Base-by-base conservation (phyloP, 35 echinoderm and acorn worm genomes). In the Stichopus chloronotus region DNA sequence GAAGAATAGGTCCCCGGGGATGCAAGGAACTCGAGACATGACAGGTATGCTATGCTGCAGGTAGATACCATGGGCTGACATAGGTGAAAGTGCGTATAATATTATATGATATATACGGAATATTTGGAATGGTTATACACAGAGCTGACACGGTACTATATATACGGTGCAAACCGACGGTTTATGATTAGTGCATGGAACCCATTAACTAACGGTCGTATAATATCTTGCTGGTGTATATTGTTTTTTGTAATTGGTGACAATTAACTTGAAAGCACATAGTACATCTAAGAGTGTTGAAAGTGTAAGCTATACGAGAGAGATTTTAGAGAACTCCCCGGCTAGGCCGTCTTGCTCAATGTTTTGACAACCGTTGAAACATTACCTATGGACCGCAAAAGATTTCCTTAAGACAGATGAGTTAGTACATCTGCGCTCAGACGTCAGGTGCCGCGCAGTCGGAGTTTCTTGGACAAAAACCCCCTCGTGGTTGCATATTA, bases 11-110 rank as follows among this genome's bases (percentile, higher is more conserved):
- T 85, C 82, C 82, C 82, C 57, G 57, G 82, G 82, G 82, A 85
- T 59, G 82, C 55, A 17, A 56, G 82, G 82, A 85, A 85, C 82
- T 85, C 82, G 5, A 85, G 82, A 85, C 82, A 85, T 85, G 82
- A 85, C 82, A 58, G 82, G 82, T 85, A 85, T 85, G 82, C 21
- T 55, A 74, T 19, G 69, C 69, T 74, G 69, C 2, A 21, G 7
- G 17, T 74, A 74, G 11, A 74, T 74, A 74, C 69, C 69, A 74
- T 19, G 22, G 69, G n/a, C 17, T 74, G 69, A 74, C 69, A 74
- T 7, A 21, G 69, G 69, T 74, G 69, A 74, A 74, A 74, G 69
- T 74, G 19, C 69, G 61, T 14, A 16, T 74, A 74, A 74, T 74
- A 74, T 74, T 74, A 21, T 14, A 74, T 74, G 13, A 14, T 74